These are phyloP conservation scores for Proteles cristata DNA, from an alignment of 2,113 vertebrate species.

Conservation along the genomic window DNA sequence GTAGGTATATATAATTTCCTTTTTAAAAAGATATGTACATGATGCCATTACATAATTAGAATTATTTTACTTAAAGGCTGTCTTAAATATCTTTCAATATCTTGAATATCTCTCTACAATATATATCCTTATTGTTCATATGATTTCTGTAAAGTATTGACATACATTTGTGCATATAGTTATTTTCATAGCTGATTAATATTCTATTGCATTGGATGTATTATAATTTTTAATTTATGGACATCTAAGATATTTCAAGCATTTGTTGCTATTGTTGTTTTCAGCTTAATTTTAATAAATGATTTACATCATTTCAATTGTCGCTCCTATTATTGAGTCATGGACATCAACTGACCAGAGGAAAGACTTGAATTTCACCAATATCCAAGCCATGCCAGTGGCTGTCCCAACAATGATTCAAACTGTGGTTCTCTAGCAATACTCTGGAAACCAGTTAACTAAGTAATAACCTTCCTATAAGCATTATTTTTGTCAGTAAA, in stretches of 20 bases:
- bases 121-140: background rate
- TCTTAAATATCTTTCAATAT: background rate
- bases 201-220: background rate
- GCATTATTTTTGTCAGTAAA: background rate
- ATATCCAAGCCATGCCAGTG: background rate
- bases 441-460: background rate
- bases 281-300: conserved; percentile 38
- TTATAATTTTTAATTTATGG: conserved; percentile 28
- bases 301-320: background rate
- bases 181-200: conserved; percentile 43
- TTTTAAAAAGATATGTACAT: background rate
- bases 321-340: background rate
- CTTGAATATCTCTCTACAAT: background rate
- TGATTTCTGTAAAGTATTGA: background rate
- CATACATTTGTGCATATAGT: background rate
- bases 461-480: background rate
- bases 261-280: background rate
- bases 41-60: background rate
- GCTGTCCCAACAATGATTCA: background rate
- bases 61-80: background rate
- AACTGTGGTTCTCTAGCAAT: background rate
- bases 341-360: background rate
- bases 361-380: background rate
- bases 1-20: background rate
- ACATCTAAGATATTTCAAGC: background rate